Percentiles rank a stretch among this genome's conserved stretches.
phyloP scores from a whole-genome alignment of 1,140 invertebrate genomes.

The Megalonaias nervosa region DNA sequence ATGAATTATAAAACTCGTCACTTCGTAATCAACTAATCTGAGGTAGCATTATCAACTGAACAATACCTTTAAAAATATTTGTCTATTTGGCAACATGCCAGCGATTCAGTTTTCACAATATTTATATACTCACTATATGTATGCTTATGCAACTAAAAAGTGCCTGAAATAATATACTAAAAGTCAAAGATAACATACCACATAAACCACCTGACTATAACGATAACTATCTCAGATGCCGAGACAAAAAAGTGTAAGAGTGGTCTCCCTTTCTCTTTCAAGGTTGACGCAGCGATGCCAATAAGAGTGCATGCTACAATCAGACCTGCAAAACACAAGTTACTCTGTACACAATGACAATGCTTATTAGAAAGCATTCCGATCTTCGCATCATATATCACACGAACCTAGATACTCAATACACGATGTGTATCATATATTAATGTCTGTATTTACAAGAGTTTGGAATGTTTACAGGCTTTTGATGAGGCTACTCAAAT shows the following conservation, averaged over 20 bases:
- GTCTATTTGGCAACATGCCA: too few relatives aligned
- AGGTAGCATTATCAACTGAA: too few relatives aligned
- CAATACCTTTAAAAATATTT: too few relatives aligned
- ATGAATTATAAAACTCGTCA: too few relatives aligned
- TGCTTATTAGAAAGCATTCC: background rate
- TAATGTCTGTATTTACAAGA: background rate
- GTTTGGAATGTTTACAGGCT: too few relatives aligned
- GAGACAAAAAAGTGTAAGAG: slow-evolving; percentile 39
- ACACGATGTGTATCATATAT: background rate
- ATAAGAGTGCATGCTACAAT: slow-evolving; percentile 36
- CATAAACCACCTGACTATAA: slow-evolving; percentile 38
- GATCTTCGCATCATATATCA: background rate
- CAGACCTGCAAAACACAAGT: slow-evolving; percentile 29
- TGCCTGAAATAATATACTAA: too few relatives aligned
- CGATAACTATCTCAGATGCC: slow-evolving; percentile 34
- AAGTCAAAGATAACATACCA: slow-evolving; percentile 18
- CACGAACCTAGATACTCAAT: too few relatives aligned
- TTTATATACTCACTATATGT: too few relatives aligned
- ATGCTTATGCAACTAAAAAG: too few relatives aligned
- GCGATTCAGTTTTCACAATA: too few relatives aligned
- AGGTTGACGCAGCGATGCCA: slow-evolving; percentile 81
- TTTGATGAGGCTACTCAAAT: too few relatives aligned
- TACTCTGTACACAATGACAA: background rate
- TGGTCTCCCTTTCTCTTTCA: slow-evolving; percentile 79
- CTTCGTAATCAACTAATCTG: too few relatives aligned